Evolutionary conservation across 2,888 invertebrate genomes (phyloP), one percentile per base, ranked within the genome.

Genomic region (Allolobophora icterica): DNA sequence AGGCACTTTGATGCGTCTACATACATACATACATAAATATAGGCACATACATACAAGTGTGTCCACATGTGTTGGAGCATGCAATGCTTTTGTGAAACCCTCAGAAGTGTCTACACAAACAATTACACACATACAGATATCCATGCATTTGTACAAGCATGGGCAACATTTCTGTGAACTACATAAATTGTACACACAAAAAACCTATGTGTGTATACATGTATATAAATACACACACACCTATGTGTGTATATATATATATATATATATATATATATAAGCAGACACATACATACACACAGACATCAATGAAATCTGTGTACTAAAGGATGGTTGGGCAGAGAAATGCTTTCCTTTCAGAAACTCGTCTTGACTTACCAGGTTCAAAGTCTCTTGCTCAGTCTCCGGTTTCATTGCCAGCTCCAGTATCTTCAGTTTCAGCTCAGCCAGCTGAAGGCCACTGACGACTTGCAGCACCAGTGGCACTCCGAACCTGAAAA

Each of bases 391-490:
- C 19, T 87, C 87, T 17, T 35, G 87, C 15, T 87, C 87, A 13
- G 17, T 6, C 87, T 35, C 87, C 15, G 13, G 87, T 38, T 17
- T 34, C 34, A 34, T 33, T 38, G 38, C 87, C 19, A 30, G 30
- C 84, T 34, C 34, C 3, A 87, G n/a, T 35, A 87, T 87, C 35
- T 35, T 87, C 87, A 17, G 34, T 34, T 87, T 87, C 38, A 87
- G 38, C 24, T 87, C 34, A 21, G 87, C 17, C 35, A 87, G 87
- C 34, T 21, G 19, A 90, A 97, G 97, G 96, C 98, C 98, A 87
- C 99, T 96, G 13, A 97, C 97, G 89, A 98, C 97, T 96, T 98
- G 97, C 97, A 98, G 97, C 92, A 98, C 97, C 94, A 98, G 98
- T 0, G 98, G 98, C 93, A 97, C 97, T 89, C 98, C 98, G 96